These are phyloP conservation scores for Stenchaetothrips biformis DNA, from an alignment of 2,888 invertebrate species.

Conservation along the genomic window DNA sequence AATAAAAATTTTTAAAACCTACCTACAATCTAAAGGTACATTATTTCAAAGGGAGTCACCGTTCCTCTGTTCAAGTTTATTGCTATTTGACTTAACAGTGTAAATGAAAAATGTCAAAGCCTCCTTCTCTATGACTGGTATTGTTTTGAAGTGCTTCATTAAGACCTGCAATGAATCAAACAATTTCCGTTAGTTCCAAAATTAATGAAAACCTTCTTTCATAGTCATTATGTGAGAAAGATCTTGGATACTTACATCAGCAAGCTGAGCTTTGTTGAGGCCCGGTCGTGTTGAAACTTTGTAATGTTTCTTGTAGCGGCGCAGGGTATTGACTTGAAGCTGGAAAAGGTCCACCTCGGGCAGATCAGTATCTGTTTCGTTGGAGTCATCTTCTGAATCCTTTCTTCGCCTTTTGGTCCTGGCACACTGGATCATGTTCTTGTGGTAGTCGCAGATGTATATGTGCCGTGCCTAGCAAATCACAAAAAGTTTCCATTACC, in stretches of 20 bases:
- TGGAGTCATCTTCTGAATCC: constrained; percentile 91
- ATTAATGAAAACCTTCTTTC: neutral
- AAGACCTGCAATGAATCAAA: constrained; percentile 62
- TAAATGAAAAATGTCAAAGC: constrained; percentile 92
- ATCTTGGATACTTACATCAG: constrained; percentile 68
- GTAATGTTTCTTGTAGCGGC: constrained; percentile 89
- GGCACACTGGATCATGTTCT: constrained; percentile 93
- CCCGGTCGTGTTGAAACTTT: constrained; percentile 89
- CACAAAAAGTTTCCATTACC: neutral
- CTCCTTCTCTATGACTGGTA: constrained; percentile 92
- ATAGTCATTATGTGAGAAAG: neutral
- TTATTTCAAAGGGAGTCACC: constrained; percentile 62
- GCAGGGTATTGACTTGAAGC: constrained; percentile 87
- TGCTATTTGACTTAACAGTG: constrained; percentile 89
- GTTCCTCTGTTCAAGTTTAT: constrained; percentile 79
- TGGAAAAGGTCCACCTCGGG: constrained; percentile 93
- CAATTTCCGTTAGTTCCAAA: constrained; percentile 3
- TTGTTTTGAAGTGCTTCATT: constrained; percentile 91
- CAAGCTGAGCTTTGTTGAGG: constrained; percentile 89
- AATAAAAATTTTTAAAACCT: constrained; percentile 35
- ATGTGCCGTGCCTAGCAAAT: constrained; percentile 75
- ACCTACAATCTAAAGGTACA: constrained; percentile 43
- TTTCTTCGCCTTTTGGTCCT: constrained; percentile 84
- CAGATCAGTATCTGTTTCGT: constrained; percentile 84
- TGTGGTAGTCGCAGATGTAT: constrained; percentile 95